A percentile compares a stretch with the other conserved stretches of the same genome.
These are phyloP conservation scores for Callopanchax toddi DNA, from an alignment of 2,113 vertebrate species.

Conservation along the genomic window DNA sequence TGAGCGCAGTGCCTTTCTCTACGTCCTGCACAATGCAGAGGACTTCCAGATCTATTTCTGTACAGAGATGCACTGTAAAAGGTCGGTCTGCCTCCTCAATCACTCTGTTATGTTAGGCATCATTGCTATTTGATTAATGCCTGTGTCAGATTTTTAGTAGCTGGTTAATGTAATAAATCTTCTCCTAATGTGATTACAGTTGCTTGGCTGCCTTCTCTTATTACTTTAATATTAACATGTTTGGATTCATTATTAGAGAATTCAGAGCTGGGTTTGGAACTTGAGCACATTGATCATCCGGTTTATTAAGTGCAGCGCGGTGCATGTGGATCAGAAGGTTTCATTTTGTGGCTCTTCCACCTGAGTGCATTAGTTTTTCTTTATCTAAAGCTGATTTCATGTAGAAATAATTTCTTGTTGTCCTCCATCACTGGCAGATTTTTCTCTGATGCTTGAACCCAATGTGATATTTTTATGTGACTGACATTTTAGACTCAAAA, in stretches of 20 bases:
- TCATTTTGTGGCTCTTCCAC: too few relatives aligned
- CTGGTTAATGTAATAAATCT: background rate
- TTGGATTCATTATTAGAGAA: background rate
- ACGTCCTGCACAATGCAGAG: conserved; percentile 95
- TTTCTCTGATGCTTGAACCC: too few relatives aligned
- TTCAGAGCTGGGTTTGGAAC: background rate
- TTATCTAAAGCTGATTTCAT: too few relatives aligned
- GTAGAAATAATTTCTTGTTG: too few relatives aligned
- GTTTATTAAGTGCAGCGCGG: background rate
- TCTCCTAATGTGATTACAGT: background rate
- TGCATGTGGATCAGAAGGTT: background rate
- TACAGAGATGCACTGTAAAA: conserved; percentile 96
- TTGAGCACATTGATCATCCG: background rate
- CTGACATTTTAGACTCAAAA: too few relatives aligned
- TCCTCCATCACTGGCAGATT: too few relatives aligned
- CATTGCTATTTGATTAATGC: background rate
- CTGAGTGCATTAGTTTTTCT: too few relatives aligned
- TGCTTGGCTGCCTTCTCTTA: background rate
- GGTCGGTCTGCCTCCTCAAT: conserved; percentile 71
- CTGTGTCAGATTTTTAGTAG: background rate
- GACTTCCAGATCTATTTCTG: conserved; percentile 99
- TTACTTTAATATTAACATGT: background rate
- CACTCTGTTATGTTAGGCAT: background rate
- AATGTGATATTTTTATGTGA: too few relatives aligned
- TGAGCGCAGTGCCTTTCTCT: conserved; percentile 96